Percentiles rank a stretch among this genome's conserved stretches.
phyloP scores from a whole-genome alignment of 2,113 vertebrate genomes.

The Heteronetta atricapilla region DNA sequence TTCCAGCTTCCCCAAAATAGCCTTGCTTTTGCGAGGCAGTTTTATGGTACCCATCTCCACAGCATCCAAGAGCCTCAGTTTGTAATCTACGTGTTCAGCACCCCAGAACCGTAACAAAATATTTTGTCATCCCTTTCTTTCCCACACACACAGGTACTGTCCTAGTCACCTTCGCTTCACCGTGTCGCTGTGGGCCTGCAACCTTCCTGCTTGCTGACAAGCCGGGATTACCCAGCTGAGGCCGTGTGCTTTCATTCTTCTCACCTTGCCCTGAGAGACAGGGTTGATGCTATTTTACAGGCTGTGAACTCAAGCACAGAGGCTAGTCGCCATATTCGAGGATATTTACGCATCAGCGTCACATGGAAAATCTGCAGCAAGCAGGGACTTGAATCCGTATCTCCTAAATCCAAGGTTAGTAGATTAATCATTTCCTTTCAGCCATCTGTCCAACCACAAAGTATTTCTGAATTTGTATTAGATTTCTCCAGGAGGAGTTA shows the following conservation, averaged over 20 bases:
- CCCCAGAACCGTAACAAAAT: background rate
- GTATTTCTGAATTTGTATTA: constrained; percentile 27
- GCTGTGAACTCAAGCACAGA: background rate
- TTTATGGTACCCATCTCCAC: background rate
- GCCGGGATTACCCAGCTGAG: background rate
- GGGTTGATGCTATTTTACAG: constrained; percentile 17
- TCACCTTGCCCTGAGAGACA: constrained; percentile 13
- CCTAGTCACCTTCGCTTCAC: background rate
- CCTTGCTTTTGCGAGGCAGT: background rate
- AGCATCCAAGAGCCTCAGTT: background rate
- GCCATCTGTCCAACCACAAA: constrained; percentile 40
- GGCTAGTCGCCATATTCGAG: background rate
- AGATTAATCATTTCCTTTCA: constrained; percentile 61
- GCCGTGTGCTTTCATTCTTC: background rate
- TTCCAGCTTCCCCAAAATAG: constrained; percentile 24
- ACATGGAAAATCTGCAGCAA: constrained; percentile 49
- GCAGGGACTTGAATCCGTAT: constrained; percentile 39
- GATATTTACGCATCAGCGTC: constrained; percentile 39
- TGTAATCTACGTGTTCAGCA: background rate
- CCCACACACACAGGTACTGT: background rate
- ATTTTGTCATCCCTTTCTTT: background rate
- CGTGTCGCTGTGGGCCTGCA: background rate
- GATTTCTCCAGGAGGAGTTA: constrained; percentile 39
- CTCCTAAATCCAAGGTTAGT: constrained; percentile 62
- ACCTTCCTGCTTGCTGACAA: background rate